Evolutionary conservation across 2,113 vertebrate species (phyloP).

Genomic region (Ptilorrhoa leucosticta): DNA sequence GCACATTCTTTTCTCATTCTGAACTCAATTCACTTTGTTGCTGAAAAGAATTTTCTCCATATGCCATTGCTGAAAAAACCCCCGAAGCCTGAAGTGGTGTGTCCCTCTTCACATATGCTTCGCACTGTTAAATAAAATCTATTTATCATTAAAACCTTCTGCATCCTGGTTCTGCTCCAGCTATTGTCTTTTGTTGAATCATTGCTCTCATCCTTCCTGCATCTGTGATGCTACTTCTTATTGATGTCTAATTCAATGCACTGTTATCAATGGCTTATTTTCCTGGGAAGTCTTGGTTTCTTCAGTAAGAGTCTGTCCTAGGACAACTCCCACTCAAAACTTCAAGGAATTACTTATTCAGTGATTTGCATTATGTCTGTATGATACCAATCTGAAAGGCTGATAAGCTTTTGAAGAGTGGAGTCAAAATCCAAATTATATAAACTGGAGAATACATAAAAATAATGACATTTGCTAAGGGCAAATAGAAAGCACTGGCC

Average conservation of each 20-base stretch:
- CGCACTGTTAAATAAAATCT: background rate
- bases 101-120: background rate
- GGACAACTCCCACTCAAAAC: background rate
- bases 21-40: background rate
- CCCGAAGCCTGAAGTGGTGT: accelerated
- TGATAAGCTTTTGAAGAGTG: background rate
- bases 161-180: background rate
- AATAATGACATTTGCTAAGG: background rate
- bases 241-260: background rate
- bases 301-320: background rate
- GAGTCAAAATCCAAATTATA: background rate
- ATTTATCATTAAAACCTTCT: background rate
- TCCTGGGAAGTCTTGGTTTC: background rate
- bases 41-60: background rate
- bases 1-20: background rate
- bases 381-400: background rate
- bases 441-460: background rate
- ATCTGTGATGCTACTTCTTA: background rate
- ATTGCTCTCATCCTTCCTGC: background rate
- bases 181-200: background rate
- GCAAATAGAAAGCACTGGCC: background rate
- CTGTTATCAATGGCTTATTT: background rate
- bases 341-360: background rate
- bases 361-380: background rate
- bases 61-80: background rate